Evolutionary conservation across 2,888 invertebrate species (phyloP).

Genomic region (Aphidius colemani): DNA sequence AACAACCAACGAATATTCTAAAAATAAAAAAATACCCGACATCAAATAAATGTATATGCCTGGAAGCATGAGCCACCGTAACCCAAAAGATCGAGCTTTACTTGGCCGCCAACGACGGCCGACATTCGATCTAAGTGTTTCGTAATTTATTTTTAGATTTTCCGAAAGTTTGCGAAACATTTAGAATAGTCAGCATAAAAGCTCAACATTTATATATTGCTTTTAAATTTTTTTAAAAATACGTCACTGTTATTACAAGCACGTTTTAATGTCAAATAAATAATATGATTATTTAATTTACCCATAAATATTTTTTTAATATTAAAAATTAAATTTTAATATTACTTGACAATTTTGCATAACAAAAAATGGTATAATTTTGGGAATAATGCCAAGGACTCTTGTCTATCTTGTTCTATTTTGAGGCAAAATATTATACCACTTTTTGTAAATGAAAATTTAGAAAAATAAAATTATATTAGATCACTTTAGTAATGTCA

Average conservation of each 20-base stretch:
- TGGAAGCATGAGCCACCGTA: slow-evolving; percentile 39
- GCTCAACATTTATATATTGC: slow-evolving; percentile 33
- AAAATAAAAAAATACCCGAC: slow-evolving; percentile 45
- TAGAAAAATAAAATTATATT: background rate
- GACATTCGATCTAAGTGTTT: slow-evolving; percentile 59
- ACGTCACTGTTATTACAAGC: background rate
- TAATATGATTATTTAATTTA: background rate
- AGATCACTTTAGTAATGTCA: too few species aligned
- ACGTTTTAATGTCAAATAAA: background rate
- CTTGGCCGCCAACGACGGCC: slow-evolving; percentile 58
- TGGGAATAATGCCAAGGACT: slow-evolving; percentile 34
- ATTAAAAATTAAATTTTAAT: slow-evolving; percentile 7
- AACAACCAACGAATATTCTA: slow-evolving; percentile 53
- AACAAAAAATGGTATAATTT: slow-evolving; percentile 25
- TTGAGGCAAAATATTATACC: background rate
- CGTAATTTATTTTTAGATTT: slow-evolving; percentile 54
- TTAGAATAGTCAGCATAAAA: slow-evolving; percentile 14
- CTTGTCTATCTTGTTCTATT: background rate
- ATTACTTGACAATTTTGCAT: slow-evolving; percentile 13
- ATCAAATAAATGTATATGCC: slow-evolving; percentile 7
- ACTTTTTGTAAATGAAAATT: too few species aligned
- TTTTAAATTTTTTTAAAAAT: slow-evolving; percentile 1
- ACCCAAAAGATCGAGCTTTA: slow-evolving; percentile 57
- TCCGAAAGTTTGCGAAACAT: slow-evolving; percentile 54
- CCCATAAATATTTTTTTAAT: background rate